phyloP scores from a whole-genome alignment of 92 coral and sea anemone genomes.

The Scolanthus callimorphus region DNA sequence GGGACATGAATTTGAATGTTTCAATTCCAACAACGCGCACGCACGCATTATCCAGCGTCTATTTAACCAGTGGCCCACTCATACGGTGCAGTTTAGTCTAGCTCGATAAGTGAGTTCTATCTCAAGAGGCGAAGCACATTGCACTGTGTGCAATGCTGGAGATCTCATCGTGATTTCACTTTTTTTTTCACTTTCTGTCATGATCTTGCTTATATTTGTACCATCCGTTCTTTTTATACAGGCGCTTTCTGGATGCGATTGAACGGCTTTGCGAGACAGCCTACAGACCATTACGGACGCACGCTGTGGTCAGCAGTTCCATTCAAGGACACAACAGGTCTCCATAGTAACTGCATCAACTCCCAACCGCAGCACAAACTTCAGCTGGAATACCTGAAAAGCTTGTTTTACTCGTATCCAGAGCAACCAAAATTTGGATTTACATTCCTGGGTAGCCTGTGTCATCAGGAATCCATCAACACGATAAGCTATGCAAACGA shows the following conservation, averaged over 20 bases:
- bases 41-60: no score
- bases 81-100: no score
- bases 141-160: no score
- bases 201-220: no score
- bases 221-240: not conserved
- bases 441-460: conserved; percentile 46
- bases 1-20: no score
- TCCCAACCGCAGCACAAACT: conserved; percentile 49
- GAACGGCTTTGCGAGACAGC: conserved; percentile 41
- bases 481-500: conserved; percentile 25
- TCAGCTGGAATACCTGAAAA: conserved; percentile 54
- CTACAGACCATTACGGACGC: conserved; percentile 55
- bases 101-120: no score
- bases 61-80: no score
- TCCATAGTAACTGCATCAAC: conserved; percentile 30
- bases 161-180: no score
- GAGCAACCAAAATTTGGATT: conserved; percentile 45
- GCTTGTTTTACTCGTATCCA: conserved; percentile 55
- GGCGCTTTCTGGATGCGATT: conserved; percentile 48
- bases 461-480: conserved; percentile 42
- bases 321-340: conserved; percentile 7
- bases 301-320: conserved; percentile 48
- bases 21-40: no score
- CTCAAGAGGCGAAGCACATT: no score
- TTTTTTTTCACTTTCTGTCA: not conserved